Conservation (phyloP, 2,888 invertebrate species). For the Zygothrica quintamaculata region DNA sequence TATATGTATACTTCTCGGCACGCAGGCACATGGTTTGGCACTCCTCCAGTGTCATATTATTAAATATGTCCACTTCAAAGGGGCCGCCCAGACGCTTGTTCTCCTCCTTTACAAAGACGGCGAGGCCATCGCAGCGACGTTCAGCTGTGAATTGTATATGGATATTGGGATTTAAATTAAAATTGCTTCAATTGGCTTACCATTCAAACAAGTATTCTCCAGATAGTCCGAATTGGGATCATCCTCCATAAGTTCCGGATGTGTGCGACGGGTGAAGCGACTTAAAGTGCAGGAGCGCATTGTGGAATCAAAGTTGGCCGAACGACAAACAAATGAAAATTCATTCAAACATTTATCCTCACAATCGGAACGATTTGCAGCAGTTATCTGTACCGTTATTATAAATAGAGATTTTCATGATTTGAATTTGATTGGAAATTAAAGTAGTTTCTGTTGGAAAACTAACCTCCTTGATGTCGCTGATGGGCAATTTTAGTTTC, state of each 20-base stretch:
- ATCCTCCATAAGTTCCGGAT: constrained; percentile 93
- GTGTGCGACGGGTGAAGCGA: constrained; percentile 92
- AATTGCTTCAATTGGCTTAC: no score
- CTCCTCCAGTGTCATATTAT: constrained; percentile 93
- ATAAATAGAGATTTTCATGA: no score
- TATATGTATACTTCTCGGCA: constrained; percentile 94
- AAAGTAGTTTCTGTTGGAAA: not conserved
- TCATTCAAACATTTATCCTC: constrained; percentile 95
- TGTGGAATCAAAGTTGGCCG: constrained; percentile 92
- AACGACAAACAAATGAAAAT: constrained; percentile 94
- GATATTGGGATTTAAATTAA: constrained; percentile 6
- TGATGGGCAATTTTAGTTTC: constrained; percentile 91
- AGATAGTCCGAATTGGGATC: constrained; percentile 95
- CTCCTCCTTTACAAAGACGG: constrained; percentile 95
- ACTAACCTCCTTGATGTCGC: constrained; percentile 92
- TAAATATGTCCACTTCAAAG: constrained; percentile 94
- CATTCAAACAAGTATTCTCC: constrained; percentile 95
- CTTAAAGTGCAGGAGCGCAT: constrained; percentile 92
- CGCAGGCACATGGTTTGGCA: constrained; percentile 94
- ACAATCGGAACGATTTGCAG: constrained; percentile 94
- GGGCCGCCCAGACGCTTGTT: constrained; percentile 94
- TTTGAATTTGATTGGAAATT: no score
- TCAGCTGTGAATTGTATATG: constrained; percentile 87
- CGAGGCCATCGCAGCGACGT: constrained; percentile 93
- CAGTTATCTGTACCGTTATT: constrained; percentile 86